Percentiles rank a stretch among this genome's conserved stretches.
Conservation (phyloP, 1,140 invertebrate genomes). For the Pseudoatta argentina region DNA sequence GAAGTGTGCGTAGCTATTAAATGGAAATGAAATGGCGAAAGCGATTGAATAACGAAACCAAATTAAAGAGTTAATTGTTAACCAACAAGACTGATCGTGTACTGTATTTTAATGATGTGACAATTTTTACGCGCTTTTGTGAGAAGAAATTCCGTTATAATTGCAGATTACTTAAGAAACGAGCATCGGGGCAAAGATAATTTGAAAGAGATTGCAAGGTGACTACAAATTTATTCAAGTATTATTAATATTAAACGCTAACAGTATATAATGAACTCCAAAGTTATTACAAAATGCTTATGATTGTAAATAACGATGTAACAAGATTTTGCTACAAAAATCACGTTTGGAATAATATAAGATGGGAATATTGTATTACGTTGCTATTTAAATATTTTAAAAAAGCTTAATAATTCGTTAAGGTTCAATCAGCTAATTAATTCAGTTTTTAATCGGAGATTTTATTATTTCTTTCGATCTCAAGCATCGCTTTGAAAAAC, state of each 20-base stretch:
- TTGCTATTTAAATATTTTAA: neutral
- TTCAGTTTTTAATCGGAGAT: neutral
- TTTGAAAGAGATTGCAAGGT: constrained; percentile 14
- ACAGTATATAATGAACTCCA: neutral
- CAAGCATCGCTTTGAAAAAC: neutral
- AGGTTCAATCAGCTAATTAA: neutral
- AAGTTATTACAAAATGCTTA: neutral
- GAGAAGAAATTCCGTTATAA: constrained; percentile 25
- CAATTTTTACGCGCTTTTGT: neutral
- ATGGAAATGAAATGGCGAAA: constrained; percentile 42
- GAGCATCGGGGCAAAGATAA: neutral
- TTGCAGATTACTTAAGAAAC: neutral
- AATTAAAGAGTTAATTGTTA: constrained; percentile 51
- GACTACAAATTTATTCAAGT: constrained; percentile 26
- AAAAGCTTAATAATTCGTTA: neutral
- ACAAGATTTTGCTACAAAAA: neutral
- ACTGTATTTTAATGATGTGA: constrained; percentile 22
- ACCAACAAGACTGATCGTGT: neutral
- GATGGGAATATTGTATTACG: too few relatives aligned
- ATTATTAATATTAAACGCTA: constrained; percentile 15
- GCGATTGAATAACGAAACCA: constrained; percentile 25
- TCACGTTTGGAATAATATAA: neutral
- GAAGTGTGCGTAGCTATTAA: constrained; percentile 15
- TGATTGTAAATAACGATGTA: neutral
- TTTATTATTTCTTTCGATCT: neutral